Base-by-base conservation (phyloP, 2,113 vertebrate species). In the Pungitius pungitius region DNA sequence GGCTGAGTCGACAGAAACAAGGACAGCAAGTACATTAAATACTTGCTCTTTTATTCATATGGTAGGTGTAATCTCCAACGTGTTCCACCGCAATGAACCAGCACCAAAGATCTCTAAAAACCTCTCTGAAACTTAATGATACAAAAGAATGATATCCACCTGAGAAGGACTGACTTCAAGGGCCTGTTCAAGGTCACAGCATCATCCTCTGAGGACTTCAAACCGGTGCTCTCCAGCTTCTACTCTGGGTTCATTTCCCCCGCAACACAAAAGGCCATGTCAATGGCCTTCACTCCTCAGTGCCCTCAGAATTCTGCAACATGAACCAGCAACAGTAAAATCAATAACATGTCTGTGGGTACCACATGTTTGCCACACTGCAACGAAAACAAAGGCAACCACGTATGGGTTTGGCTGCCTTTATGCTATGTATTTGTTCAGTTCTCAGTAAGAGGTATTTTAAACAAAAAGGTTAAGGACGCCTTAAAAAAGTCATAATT, bases 271-370 rank as follows among this genome's bases (percentile, higher is more conserved):
- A 69, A 60, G 43, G 71, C 73, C 45, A 40, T 2, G 69, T 42
- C 39, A 30, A 79, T 64, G 83, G 82, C 78, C 83, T 86, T 86
- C 79, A 76, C 73, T 86, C 78, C 35, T 35, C 71, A 55, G 59
- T 69, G 67, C 72, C 67, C 72, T 75, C 63, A 68, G 49, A 78
- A 74, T 82, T 73, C 33, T 56, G 62, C 30, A 43, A 71, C 72
- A 71, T 42, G 58, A 65, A 77, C 42, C 59, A 63, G 63, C 76
- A 73, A 69, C 51, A 45, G 40, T 47, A 72, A 78, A 86, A 92
- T 91, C 85, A 85, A 90, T 91, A 88, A 40, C 17, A 57, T 61
- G 74, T 67, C n/a, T 2, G 33, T 20, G 35, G 51, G 47, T 45
- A 63, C 72, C 40, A 42, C 58, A 78, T 71, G 73, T 70, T 85